Evolutionary conservation across 2,113 vertebrate species (phyloP), one percentile per base, ranked within the genome.

Genomic region (Tiliqua scincoides): DNA sequence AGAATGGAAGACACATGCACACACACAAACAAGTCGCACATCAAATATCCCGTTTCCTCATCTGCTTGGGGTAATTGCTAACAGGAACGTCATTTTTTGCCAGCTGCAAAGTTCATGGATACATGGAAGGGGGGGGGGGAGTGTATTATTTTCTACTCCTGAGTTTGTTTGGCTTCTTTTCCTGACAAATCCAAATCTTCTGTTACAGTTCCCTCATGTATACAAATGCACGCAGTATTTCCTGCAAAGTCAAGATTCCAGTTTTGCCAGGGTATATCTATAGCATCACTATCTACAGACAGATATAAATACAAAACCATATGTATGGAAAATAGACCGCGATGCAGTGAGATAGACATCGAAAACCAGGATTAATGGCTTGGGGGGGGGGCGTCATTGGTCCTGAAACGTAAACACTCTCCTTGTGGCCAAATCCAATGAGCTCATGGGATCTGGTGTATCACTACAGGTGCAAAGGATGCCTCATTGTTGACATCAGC

Each of bases 21-120:
- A 68, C 40, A 63, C 37, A 35, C 57, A 17, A 12, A 57, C 54
- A 57, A 12, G 6, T 17, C 54, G 14, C 54, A 57, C 54, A 12
- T 57, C 10, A 82, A 37, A 93, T 91, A 89, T 54, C n/a, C 67
- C 85, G 92, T 86, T 91, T 90, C 91, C 93, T 96, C 96, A 95
- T 96, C 95, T 96, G 96, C 95, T 96, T 93, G 81, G 0, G 62
- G 94, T 96, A 97, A 97, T 97, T 97, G 94, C 94, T 97, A 95
- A 94, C 96, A 97, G 96, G 96, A 93, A 84, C 2, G 18, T 15
- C 85, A 93, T 90, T 83, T 94, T 92, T 84, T 93, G 93, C 95
- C 96, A 97, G 96, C 96, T 96, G 95, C 93, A 96, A 92, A 94
- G 95, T 96, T 96, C 95, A 96, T 90, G 95, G 93, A 93, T 95